These are phyloP conservation scores for Araneus ventricosus DNA, from an alignment of 1,140 invertebrate species.

Conservation along the genomic window DNA sequence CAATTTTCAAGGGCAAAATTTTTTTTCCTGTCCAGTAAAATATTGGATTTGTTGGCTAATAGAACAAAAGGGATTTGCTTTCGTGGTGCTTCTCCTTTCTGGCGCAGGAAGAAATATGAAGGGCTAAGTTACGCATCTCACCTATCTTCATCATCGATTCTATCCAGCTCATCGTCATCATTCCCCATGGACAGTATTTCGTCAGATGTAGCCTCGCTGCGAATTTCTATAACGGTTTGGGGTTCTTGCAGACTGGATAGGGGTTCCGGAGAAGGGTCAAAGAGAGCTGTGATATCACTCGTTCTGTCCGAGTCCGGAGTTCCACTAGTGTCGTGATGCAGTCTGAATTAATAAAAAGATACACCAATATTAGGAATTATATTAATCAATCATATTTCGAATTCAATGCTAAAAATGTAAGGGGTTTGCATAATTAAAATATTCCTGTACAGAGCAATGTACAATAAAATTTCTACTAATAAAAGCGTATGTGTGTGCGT, in stretches of 20 bases:
- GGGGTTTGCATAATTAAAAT: too few relatives aligned
- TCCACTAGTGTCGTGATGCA: slow-evolving; percentile 44
- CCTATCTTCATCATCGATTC: slow-evolving; percentile 69
- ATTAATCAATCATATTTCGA: too few relatives aligned
- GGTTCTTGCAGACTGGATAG: slow-evolving; percentile 72
- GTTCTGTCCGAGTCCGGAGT: slow-evolving; percentile 67
- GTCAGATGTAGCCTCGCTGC: slow-evolving; percentile 70
- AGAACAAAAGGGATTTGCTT: too few relatives aligned
- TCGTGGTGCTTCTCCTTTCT: too few relatives aligned
- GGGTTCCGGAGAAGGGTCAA: slow-evolving; percentile 74
- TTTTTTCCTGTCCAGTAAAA: too few relatives aligned
- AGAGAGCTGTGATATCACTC: slow-evolving; percentile 71
- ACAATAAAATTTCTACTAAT: too few relatives aligned
- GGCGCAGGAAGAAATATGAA: background rate
- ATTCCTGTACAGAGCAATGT: too few relatives aligned
- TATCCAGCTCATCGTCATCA: slow-evolving; percentile 65
- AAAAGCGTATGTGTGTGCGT: too few relatives aligned
- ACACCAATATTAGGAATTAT: too few relatives aligned
- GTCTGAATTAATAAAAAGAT: background rate
- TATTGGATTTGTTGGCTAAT: too few relatives aligned
- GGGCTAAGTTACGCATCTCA: background rate
- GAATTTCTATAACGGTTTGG: slow-evolving; percentile 75
- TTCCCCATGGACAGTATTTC: slow-evolving; percentile 59
- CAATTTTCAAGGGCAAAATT: too few relatives aligned
- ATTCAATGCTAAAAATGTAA: too few relatives aligned